These are phyloP conservation scores for Digitonthophagus gazella DNA, from an alignment of 2,888 invertebrate species.

Conservation along the genomic window DNA sequence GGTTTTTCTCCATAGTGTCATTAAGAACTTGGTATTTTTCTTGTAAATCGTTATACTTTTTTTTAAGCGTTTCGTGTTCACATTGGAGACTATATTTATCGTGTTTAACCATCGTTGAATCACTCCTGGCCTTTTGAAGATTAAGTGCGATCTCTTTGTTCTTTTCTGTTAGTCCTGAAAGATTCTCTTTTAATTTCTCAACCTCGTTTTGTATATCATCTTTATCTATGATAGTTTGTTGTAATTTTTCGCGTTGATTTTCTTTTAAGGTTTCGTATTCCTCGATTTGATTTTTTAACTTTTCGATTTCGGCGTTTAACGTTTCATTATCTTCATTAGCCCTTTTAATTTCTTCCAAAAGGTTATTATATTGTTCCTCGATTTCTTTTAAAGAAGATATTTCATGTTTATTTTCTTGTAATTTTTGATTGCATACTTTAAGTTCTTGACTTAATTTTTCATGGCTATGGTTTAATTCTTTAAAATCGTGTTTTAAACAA, in stretches of 20 bases:
- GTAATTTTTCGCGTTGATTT: conserved; percentile 1
- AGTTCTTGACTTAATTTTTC: no score
- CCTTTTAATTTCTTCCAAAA: background rate
- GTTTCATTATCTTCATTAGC: background rate
- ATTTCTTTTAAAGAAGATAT: background rate
- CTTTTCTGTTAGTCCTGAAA: background rate
- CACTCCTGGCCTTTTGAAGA: background rate
- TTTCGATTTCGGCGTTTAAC: background rate
- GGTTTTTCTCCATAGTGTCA: background rate
- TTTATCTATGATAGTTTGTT: background rate
- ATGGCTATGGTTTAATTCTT: no score
- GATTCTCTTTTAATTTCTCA: background rate
- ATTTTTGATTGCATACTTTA: no score
- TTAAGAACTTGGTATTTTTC: background rate
- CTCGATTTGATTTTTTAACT: background rate
- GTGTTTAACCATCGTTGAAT: background rate
- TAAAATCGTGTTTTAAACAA: no score
- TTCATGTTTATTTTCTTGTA: no score
- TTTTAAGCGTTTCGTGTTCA: background rate
- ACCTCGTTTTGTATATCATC: background rate
- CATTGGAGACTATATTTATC: background rate
- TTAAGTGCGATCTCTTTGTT: background rate
- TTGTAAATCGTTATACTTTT: background rate
- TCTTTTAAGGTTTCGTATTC: background rate
- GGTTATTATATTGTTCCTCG: background rate